Base-by-base conservation (phyloP, 2,797 vertebrate species). In the Okamejei kenojei region DNA sequence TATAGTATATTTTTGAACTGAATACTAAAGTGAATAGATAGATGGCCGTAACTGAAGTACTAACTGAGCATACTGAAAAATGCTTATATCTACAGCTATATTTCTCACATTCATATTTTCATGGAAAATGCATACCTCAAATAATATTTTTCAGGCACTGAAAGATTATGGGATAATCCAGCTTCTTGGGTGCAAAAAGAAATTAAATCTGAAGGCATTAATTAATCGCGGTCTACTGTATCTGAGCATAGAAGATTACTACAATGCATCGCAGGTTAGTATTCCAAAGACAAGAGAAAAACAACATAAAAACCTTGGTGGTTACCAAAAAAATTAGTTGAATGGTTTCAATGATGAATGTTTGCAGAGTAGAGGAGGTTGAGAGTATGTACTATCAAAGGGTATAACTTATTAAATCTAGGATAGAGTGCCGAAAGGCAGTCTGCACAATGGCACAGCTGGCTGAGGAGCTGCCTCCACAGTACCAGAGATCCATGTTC, bases 141-240 rank as follows among this genome's bases (percentile, higher is more conserved):
- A 74, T 92, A 15, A 92, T 8, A 88, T 68, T 15, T 92, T 94
- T 94, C 94, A 97, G 97, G 97, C 96, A 93, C 95, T 97, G 93
- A 95, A 93, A 94, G 97, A 97, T 94, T 97, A 97, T 93, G 94
- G 95, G 93, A 95, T 96, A 88, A 94, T 96, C 81, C 95, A 97
- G 29, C 96, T 96, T 90, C 95, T 97, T 94, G 94, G 96, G 15
- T 74, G 94, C 86, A 95, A 93, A 94, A 94, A 95, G 93, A 96
- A 95, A 82, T 94, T 96, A 93, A 90, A 93, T 29, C 93, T 96
- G 29, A 97, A 96, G 94, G 95, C 96, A 78, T 94, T 96, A 93
- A 94, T 97, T 94, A 97, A 97, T 94, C 95, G 96, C 94, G 97
- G 96, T 77, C 94, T 96, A 45, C 94, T 97, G 81, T 97, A 97